Evolutionary conservation across 2,113 vertebrate species (phyloP), one percentile per base, ranked within the genome.

Genomic region (Aplodontia rufa): DNA sequence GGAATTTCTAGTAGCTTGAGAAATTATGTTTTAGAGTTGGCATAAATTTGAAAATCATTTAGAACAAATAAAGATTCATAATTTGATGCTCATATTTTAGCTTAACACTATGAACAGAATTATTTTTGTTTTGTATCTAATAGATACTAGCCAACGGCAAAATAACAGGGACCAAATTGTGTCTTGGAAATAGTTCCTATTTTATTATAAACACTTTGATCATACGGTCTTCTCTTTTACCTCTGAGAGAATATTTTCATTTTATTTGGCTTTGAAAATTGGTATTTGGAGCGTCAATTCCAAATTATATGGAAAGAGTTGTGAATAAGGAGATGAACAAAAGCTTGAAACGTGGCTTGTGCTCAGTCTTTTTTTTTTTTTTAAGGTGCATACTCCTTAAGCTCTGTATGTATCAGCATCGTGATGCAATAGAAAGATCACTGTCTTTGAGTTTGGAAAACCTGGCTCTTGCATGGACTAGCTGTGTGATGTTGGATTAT

Each of bases 251-350:
- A 91, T 90, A 37, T 66, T 94, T 96, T 90, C 49, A 88, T 82
- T 94, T 92, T 93, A 93, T 82, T 30, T 91, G 91, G 35, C 53
- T 92, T 53, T 82, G 32, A 83, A 96, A 86, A 89, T 82, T 78
- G 64, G 71, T 69, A 58, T 86, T 93, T 93, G n/a, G 24, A 88
- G 42, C 69, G 5, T 86, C 49, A 85, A 84, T 84, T 12, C 26
- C 5, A 64, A 78, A 60, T 87, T 49, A 58, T 51, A 58, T 66
- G 7, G 28, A 81, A 95, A 19, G 47, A 79, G 11, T 78, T 19
- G 28, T 32, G 42, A 72, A 69, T 71, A 78, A 78, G 58, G 9
- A 20, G 16, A 24, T 85, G 32, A 69, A 2, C 14, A 85, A 78
- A 94, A 87, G 64, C 32, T 81, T 87, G 60, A 68, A 90, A 68